Conservation (phyloP, 2,113 vertebrate species). For the Halcyon senegalensis region DNA sequence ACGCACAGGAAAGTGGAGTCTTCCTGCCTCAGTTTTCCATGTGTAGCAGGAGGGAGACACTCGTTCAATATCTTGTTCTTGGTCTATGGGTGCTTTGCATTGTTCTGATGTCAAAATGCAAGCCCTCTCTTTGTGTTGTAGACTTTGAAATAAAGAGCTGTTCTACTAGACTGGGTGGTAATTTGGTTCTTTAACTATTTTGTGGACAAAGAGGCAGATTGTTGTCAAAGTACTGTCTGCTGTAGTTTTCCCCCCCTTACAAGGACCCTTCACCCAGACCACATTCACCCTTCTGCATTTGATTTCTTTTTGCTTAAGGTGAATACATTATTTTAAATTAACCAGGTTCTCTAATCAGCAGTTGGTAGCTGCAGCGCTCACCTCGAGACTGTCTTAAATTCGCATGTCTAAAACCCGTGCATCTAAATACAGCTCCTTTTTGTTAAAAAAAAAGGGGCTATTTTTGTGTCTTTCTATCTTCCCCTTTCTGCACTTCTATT, state of each 20-base stretch:
- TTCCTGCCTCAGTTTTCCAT: conserved; percentile 38
- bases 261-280: not conserved
- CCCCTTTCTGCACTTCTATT: not conserved
- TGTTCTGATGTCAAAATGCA: conserved; percentile 40
- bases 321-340: not conserved
- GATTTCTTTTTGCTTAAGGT: not conserved
- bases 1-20: not conserved
- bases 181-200: not conserved
- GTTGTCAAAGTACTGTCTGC: not conserved
- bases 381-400: not conserved
- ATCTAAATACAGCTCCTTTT: not conserved
- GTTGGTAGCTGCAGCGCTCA: not conserved
- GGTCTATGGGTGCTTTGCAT: conserved; percentile 50
- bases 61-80: not conserved
- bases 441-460: not conserved
- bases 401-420: not conserved
- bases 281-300: not conserved
- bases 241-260: not conserved
- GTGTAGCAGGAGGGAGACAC: conserved; percentile 51
- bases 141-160: conserved; percentile 72
- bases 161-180: not conserved
- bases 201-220: not conserved
- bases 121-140: conserved; percentile 54
- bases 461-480: not conserved
- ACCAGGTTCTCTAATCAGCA: not conserved